A percentile compares a stretch with the other conserved stretches of the same genome.
Conservation (phyloP, 1,140 invertebrate species). For the Phymastichus coffea region DNA sequence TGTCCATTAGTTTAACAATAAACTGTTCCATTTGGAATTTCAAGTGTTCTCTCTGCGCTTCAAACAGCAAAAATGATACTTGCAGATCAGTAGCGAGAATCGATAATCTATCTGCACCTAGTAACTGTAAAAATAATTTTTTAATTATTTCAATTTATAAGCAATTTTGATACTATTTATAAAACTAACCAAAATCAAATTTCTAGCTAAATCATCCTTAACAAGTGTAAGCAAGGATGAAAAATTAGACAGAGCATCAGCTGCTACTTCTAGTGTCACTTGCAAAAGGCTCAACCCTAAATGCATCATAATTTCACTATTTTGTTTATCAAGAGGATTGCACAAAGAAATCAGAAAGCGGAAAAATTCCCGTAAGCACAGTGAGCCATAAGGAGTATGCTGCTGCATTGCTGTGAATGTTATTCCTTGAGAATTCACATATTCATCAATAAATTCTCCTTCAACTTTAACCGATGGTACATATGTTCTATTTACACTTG, state of each 20-base stretch:
- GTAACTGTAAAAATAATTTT: constrained; percentile 63
- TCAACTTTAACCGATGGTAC: constrained; percentile 35
- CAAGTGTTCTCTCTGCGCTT: constrained; percentile 84
- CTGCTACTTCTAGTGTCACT: constrained; percentile 89
- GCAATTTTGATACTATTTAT: constrained; percentile 3
- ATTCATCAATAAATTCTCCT: constrained; percentile 63
- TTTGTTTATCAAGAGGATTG: constrained; percentile 87
- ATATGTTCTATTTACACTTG: constrained; percentile 34
- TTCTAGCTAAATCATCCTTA: constrained; percentile 90
- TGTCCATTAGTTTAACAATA: constrained; percentile 84
- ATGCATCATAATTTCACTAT: constrained; percentile 92
- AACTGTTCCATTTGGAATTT: constrained; percentile 95
- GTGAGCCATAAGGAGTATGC: constrained; percentile 87
- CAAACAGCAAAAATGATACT: constrained; percentile 92
- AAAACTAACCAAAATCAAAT: constrained; percentile 78
- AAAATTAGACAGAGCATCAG: constrained; percentile 84
- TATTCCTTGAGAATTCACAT: constrained; percentile 83
- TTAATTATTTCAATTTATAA: background rate
- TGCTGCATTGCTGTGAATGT: constrained; percentile 76
- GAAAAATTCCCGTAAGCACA: constrained; percentile 90
- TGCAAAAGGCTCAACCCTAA: constrained; percentile 88
- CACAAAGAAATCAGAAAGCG: constrained; percentile 91
- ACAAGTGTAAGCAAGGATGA: constrained; percentile 78
- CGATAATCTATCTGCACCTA: constrained; percentile 81
- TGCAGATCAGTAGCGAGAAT: constrained; percentile 88